Base-by-base conservation (phyloP, 2,113 vertebrate species). In the Piaya cayana region DNA sequence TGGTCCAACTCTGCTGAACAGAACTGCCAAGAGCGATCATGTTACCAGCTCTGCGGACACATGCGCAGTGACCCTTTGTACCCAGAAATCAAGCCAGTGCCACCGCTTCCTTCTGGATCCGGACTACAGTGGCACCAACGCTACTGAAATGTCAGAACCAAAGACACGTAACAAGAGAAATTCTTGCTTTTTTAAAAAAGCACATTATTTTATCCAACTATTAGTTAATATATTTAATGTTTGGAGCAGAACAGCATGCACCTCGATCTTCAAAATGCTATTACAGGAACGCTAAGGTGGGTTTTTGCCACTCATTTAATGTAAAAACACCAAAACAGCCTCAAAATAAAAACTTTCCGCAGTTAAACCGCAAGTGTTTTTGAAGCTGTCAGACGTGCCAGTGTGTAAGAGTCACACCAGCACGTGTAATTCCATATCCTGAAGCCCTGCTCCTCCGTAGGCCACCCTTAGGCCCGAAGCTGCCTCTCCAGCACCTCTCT, bases 21-120 rank as follows among this genome's bases (percentile, higher is more conserved):
- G 88, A 92, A 64, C 92, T 96, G 94, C 95, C 93, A 93, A 76
- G 80, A 37, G 60, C 6, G 93, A 90, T 97, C 94, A 37, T 68
- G 88, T 96, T 96, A 95, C 93, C 94, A 94, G 88, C 93, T 96
- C 90, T 84, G 88, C 88, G 88, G 92, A 27, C 86, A 10, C 71
- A 91, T 67, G 87, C 60, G 36, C 79, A 84, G 82, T 81, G 86
- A 94, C 85, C 59, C 75, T 92, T 65, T 0, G 1, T 63, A 32
- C 55, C 2, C 4, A 86, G 63, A 45, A 88, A 88, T 43, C 64
- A 29, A 72, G 80, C 5, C 94, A 90, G 42, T 2, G 53, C 88
- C 53, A 83, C 36, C 39, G 63, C 94, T 93, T 93, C 94, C 90
- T 94, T 76, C 82, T 87, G 88, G 72, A 90, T 17, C 42, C 2